Base-by-base conservation (phyloP, 2,888 invertebrate genomes). In the Chrysolina americana region DNA sequence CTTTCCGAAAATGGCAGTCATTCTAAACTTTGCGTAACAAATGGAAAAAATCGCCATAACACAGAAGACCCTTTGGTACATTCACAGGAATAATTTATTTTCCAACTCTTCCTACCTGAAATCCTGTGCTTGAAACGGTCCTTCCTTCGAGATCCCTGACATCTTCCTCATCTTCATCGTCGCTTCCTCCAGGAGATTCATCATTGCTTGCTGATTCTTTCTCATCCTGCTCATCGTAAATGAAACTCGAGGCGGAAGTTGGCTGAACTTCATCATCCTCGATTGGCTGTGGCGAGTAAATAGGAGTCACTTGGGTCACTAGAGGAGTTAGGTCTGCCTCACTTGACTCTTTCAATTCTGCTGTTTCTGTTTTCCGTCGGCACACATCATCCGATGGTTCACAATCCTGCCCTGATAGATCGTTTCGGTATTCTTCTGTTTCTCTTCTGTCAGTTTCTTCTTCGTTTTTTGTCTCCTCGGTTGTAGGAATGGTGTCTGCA, bases 91-190 rank as follows among this genome's bases (percentile, higher is more conserved):
- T 0, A 36, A 8, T 3, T 36, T 36, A 36, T 53, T 28, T 15
- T 1, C 1, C 6, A 13, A 36, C 15, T 56, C 73, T 28, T 56
- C 74, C 81, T 81, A 93, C 93, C 93, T 96, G 95, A 75, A 92
- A 89, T 79, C 96, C 96, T 81, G 92, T 92, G 68, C 93, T 93
- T 0, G 95, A 93, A 80, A 92, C 92, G 44, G 94, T 94, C 83
- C 95, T 92, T 71, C 96, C 96, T 82, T 95, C 95, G 86, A 95
- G 87, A 74, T 95, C 93, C 21, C 94, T 90, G 11, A 92, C 92
- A 79, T 95, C 95, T 83, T 95, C 95, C 41, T 94, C 94, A 1
- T 92, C 92, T 4, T 90, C 89, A 13, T 90, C 90, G 21, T 92
- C 93, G 78, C 82, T 82, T 1, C 74, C 82, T 41, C 74, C 76